Conservation (phyloP, 2,113 vertebrate genomes). For the Peucedramus taeniatus region DNA sequence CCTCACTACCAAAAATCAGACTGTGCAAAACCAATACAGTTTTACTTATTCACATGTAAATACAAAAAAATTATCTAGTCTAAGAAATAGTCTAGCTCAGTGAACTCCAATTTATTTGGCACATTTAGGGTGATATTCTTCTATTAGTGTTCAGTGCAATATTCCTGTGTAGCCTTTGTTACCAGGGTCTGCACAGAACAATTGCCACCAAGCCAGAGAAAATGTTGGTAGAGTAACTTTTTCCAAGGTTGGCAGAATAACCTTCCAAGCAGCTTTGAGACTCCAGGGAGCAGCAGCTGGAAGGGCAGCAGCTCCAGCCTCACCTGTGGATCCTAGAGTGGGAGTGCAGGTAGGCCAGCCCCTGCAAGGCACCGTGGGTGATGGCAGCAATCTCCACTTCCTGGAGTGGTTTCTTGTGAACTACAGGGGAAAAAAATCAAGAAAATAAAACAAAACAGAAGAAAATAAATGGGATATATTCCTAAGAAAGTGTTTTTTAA, state of each 20-base stretch:
- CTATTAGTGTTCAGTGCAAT: not conserved
- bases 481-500: not conserved
- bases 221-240: not conserved
- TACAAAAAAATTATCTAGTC: not conserved
- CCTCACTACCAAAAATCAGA: not conserved
- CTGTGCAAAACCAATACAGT: not conserved
- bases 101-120: not conserved
- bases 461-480: accelerated
- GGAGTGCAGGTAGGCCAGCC: conserved; percentile 97
- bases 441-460: not conserved
- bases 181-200: not conserved
- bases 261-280: not conserved
- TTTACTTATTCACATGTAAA: not conserved
- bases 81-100: not conserved
- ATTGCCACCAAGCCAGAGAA: not conserved
- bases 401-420: conserved; percentile 98
- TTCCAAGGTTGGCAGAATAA: not conserved
- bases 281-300: not conserved
- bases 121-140: not conserved
- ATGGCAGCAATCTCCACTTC: conserved; percentile 99
- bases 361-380: conserved; percentile 98
- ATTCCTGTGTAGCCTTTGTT: not conserved
- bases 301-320: conserved; percentile 1
- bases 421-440: conserved; percentile 1
- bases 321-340: conserved; percentile 97